phyloP scores from a whole-genome alignment of 2,797 vertebrate genomes.

The Gephyroberyx darwinii region DNA sequence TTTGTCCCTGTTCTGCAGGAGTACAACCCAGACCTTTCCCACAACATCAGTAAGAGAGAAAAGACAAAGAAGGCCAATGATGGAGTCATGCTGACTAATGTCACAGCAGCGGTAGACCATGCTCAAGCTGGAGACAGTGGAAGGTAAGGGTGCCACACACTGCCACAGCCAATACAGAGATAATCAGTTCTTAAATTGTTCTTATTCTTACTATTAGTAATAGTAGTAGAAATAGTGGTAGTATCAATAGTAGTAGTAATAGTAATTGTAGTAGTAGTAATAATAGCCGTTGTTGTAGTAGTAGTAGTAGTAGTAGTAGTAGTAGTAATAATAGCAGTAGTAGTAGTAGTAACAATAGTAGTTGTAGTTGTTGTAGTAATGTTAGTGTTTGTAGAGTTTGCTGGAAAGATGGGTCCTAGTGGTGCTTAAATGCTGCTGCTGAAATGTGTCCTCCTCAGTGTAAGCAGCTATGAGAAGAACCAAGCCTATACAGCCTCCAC shows the following conservation, averaged over 20 bases:
- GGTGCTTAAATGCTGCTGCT: not conserved
- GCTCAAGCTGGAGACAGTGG: slow-evolving; percentile 82
- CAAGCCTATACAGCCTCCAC: slow-evolving; percentile 83
- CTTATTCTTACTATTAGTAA: too few relatives aligned
- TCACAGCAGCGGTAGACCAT: slow-evolving; percentile 76
- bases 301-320: too few relatives aligned
- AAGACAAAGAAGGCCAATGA: slow-evolving; percentile 88
- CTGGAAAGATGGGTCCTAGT: not conserved
- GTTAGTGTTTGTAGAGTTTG: not conserved
- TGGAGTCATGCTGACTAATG: slow-evolving; percentile 81
- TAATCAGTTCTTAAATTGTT: too few relatives aligned
- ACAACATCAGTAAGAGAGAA: slow-evolving; percentile 88
- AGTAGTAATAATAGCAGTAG: too few relatives aligned
- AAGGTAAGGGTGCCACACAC: slow-evolving; percentile 80
- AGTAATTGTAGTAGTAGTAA: too few relatives aligned
- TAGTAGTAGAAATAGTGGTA: too few relatives aligned
- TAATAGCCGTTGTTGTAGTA: too few relatives aligned
- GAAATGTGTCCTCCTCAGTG: slow-evolving; percentile 70
- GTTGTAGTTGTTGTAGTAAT: not conserved
- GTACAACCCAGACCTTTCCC: slow-evolving; percentile 91
- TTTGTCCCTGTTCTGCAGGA: slow-evolving; percentile 78
- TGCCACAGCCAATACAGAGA: too few relatives aligned
- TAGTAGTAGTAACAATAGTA: not conserved
- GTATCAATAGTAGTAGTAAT: too few relatives aligned
- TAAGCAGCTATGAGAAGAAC: slow-evolving; percentile 93